These are phyloP conservation scores for Ceyx melanurus DNA, from an alignment of 2,113 vertebrate genomes.

Conservation along the genomic window DNA sequence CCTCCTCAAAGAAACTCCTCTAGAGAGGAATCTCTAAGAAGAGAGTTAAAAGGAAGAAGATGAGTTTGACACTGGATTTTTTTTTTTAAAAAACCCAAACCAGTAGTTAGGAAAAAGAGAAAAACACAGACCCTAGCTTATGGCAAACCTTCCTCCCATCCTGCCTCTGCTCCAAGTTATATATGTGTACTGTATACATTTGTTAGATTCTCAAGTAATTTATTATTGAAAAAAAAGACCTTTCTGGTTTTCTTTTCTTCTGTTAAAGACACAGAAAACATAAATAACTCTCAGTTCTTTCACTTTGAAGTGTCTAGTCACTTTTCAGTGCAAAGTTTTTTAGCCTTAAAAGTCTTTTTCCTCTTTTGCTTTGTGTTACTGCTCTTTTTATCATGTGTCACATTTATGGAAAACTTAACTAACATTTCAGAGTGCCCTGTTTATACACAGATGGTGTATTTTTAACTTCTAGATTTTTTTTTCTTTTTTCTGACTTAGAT, in stretches of 20 bases:
- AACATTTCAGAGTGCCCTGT: not conserved
- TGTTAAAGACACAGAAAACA: not conserved
- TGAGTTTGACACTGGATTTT: constrained; percentile 11
- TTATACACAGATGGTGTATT: constrained; percentile 29
- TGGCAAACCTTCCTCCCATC: not conserved
- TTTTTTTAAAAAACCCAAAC: not conserved
- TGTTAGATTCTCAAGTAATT: constrained; percentile 17
- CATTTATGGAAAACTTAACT: constrained; percentile 27
- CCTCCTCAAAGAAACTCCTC: constrained; percentile 18
- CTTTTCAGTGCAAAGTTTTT: constrained; percentile 21
- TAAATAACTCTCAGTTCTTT: constrained; percentile 4
- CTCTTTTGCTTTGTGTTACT: constrained; percentile 23
- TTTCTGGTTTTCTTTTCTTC: constrained; percentile 17
- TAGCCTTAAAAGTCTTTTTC: constrained; percentile 4
- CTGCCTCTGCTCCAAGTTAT: not conserved
- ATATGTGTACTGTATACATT: not conserved
- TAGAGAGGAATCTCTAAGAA: not conserved
- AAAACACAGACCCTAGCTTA: constrained; percentile 12
- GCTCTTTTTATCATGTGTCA: constrained; percentile 58
- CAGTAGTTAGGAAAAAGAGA: not conserved
- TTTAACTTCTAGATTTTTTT: constrained; percentile 17
- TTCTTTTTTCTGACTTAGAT: constrained; percentile 3
- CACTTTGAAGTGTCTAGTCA: constrained; percentile 41
- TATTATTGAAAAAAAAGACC: not conserved
- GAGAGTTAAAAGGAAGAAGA: constrained; percentile 40